Evolutionary conservation across 2,888 invertebrate species (phyloP).

Genomic region (Ornithoptera alexandrae): DNA sequence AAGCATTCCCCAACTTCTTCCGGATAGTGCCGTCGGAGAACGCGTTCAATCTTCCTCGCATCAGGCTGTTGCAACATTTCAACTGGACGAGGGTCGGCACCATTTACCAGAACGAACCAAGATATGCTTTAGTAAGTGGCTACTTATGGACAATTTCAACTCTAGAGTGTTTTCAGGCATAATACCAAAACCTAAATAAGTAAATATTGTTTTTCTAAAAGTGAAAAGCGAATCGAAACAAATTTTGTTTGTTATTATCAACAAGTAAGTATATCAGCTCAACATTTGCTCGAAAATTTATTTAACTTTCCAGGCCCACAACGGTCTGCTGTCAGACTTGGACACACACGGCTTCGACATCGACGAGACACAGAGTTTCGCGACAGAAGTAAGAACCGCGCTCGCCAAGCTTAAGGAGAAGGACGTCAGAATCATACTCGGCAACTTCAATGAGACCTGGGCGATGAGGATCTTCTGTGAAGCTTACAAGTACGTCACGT

Average conservation of each 20-base stretch:
- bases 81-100: slow-evolving; percentile 99
- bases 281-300: not conserved
- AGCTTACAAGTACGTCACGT: slow-evolving; percentile 83
- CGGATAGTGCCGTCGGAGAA: slow-evolving; percentile 97
- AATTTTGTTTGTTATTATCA: too few relatives aligned
- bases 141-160: too few relatives aligned
- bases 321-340: slow-evolving; percentile 91
- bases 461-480: slow-evolving; percentile 94
- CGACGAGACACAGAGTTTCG: slow-evolving; percentile 94
- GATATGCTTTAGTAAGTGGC: slow-evolving; percentile 89
- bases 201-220: too few relatives aligned
- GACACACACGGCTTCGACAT: slow-evolving; percentile 90
- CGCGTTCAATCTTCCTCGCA: slow-evolving; percentile 95
- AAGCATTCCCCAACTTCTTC: slow-evolving; percentile 97
- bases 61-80: slow-evolving; percentile 92
- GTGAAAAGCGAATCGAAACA: too few relatives aligned
- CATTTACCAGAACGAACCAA: slow-evolving; percentile 96
- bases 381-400: slow-evolving; percentile 90
- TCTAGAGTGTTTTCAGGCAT: too few relatives aligned
- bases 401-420: slow-evolving; percentile 91
- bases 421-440: slow-evolving; percentile 96
- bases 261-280: too few relatives aligned
- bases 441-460: slow-evolving; percentile 97
- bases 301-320: slow-evolving; percentile 84
- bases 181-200: too few relatives aligned